Conservation (phyloP, 2,113 vertebrate genomes). For the Scopus umbretta region DNA sequence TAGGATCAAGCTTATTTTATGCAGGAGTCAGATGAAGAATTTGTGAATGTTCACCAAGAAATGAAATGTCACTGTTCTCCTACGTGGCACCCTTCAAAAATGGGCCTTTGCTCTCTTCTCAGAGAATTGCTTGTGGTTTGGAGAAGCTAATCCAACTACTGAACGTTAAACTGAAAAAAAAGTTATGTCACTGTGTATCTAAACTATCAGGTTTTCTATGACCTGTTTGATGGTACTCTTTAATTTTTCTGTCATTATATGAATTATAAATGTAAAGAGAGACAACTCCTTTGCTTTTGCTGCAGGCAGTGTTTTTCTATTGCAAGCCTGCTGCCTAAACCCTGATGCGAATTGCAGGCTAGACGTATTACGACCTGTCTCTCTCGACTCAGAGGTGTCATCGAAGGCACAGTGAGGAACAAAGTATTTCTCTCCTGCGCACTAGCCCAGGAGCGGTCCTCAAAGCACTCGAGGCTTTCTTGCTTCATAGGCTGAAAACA, state of each 20-base stretch:
- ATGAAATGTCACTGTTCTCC: background rate
- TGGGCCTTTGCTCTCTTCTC: background rate
- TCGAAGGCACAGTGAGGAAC: background rate
- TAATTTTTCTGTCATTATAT: slow-evolving; percentile 44
- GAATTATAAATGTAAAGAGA: slow-evolving; percentile 30
- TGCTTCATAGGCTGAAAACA: background rate
- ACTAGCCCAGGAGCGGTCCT: background rate
- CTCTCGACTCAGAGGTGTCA: background rate
- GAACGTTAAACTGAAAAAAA: background rate
- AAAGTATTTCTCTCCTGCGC: background rate
- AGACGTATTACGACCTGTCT: background rate
- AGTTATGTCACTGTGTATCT: background rate
- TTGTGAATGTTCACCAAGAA: background rate
- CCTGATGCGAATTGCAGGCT: background rate
- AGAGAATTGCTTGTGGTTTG: background rate
- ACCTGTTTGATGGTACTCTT: background rate
- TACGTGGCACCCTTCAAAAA: background rate
- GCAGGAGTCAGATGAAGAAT: background rate
- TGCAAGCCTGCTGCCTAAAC: background rate
- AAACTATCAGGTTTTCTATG: background rate
- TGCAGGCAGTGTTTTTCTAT: background rate
- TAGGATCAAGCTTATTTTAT: background rate
- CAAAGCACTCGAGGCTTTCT: background rate
- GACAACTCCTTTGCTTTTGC: background rate
- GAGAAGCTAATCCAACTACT: background rate